A percentile compares a stretch with the other conserved stretches of the same genome.
These are phyloP conservation scores for Pteropus rufus DNA, from an alignment of 2,797 vertebrate genomes.

Conservation along the genomic window DNA sequence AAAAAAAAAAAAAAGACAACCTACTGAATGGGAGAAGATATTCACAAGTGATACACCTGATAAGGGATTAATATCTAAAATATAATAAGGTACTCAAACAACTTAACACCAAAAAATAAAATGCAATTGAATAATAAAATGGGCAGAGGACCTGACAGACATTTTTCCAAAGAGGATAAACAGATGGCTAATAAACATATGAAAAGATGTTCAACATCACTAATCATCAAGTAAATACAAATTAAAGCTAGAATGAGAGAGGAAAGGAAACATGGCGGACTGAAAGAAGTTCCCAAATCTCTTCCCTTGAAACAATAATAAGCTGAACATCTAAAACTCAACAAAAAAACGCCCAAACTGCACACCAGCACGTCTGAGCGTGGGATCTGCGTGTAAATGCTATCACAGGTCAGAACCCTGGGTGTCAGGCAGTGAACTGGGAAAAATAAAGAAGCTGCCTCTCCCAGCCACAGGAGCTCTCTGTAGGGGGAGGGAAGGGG, in stretches of 20 bases:
- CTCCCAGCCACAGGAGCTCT: too few species aligned
- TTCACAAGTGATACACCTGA: background rate
- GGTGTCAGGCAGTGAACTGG: too few species aligned
- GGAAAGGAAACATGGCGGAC: too few species aligned
- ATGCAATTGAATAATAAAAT: background rate
- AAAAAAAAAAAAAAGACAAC: background rate
- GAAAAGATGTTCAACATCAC: background rate
- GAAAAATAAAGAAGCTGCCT: too few species aligned
- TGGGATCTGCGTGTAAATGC: too few species aligned
- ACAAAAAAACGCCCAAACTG: too few species aligned
- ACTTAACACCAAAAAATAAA: background rate
- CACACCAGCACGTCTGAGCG: too few species aligned
- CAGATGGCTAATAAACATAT: background rate
- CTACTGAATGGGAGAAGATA: background rate
- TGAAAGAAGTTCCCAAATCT: too few species aligned
- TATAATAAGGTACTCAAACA: background rate
- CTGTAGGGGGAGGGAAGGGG: too few species aligned
- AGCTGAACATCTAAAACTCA: too few species aligned
- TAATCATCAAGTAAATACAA: background rate
- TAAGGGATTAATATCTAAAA: background rate
- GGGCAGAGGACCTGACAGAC: background rate
- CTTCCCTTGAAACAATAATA: too few species aligned
- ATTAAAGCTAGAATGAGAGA: background rate
- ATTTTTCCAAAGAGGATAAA: background rate
- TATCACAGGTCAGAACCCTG: too few species aligned